Evolutionary conservation across 64 coral and sea anemone genomes (phyloP).

Genomic region (Acropora tenuis): DNA sequence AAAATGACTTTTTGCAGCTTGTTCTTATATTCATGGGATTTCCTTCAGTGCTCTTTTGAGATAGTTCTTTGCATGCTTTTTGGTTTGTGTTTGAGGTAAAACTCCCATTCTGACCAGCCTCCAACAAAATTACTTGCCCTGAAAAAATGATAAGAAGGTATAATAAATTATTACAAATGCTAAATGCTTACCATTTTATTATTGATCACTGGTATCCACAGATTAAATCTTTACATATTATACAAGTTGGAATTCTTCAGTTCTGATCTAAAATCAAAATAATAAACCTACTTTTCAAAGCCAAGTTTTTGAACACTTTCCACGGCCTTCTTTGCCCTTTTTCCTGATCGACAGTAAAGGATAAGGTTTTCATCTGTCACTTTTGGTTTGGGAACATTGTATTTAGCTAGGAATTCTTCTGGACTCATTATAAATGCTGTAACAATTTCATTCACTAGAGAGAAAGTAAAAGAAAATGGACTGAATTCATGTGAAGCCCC

Average conservation of each 20-base stretch:
- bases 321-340: conserved; percentile 69
- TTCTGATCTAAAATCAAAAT: background rate
- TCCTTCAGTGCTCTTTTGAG: background rate
- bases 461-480: background rate
- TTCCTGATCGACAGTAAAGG: conserved; percentile 85
- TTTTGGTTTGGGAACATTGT: conserved; percentile 73
- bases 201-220: no score
- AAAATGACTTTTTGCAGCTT: background rate
- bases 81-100: conserved; percentile 39
- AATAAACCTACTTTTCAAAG: conserved; percentile 70
- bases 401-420: conserved; percentile 69
- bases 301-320: conserved; percentile 70
- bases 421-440: conserved; percentile 79
- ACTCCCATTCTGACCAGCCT: conserved; percentile 81
- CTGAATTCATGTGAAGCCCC: background rate
- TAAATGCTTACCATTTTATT: background rate
- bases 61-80: background rate
- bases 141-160: conserved; percentile 4
- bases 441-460: conserved; percentile 69
- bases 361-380: conserved; percentile 77
- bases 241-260: no score
- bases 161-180: background rate
- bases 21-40: background rate
- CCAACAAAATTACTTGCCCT: conserved; percentile 74
- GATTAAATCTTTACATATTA: no score